Evolutionary conservation across 2,888 invertebrate genomes (phyloP).

Genomic region (Brachypalpus laphriformis): DNA sequence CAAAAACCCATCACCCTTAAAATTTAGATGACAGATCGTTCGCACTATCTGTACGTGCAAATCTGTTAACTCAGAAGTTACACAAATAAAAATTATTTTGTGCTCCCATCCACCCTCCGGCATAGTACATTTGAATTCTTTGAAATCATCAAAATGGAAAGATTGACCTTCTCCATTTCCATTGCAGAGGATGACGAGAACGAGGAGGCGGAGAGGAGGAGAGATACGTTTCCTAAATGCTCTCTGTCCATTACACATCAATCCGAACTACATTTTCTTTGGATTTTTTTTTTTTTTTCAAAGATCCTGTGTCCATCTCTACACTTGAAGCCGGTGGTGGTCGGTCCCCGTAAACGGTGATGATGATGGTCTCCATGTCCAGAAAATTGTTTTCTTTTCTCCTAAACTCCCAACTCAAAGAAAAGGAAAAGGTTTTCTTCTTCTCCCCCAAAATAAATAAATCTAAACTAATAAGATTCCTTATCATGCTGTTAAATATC

Average conservation of each 20-base stretch:
- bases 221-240: constrained; percentile 6
- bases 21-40: constrained; percentile 24
- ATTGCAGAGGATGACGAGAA: background rate
- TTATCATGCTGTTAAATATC: constrained; percentile 61
- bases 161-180: constrained; percentile 45
- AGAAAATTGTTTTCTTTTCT: constrained; percentile 30
- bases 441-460: constrained; percentile 14
- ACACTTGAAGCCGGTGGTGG: background rate
- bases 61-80: constrained; percentile 25
- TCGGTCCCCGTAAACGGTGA: background rate
- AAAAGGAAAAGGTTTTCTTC: constrained; percentile 27
- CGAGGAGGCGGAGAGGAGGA: background rate
- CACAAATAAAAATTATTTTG: background rate
- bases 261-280: constrained; percentile 14
- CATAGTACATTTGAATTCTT: constrained; percentile 3
- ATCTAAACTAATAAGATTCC: constrained; percentile 57
- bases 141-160: constrained; percentile 37
- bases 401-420: constrained; percentile 10
- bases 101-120: background rate
- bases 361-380: background rate
- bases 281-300: background rate
- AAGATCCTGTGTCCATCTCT: background rate
- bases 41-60: background rate
- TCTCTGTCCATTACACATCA: constrained; percentile 39
- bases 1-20: background rate